These are phyloP conservation scores for Sitodiplosis mosellana DNA, from an alignment of 1,140 invertebrate species.

Conservation along the genomic window DNA sequence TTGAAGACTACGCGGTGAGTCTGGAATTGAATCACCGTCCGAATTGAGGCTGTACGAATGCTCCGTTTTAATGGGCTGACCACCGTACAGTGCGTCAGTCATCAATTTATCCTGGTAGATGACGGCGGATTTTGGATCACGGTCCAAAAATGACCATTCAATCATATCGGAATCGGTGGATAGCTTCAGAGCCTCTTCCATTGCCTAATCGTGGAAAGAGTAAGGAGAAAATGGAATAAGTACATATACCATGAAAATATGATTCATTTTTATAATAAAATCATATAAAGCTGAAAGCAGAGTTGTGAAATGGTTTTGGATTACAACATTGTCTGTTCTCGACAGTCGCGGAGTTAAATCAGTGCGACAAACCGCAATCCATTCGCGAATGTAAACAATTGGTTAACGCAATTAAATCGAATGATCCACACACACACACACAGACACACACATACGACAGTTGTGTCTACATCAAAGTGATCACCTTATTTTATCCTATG, in stretches of 20 bases:
- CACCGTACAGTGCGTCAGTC: conserved; percentile 66
- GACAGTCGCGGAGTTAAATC: no score
- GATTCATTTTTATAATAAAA: no score
- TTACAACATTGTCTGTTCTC: no score
- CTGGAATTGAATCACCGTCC: conserved; percentile 41
- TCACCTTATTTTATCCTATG: no score
- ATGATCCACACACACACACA: no score
- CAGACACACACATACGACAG: no score
- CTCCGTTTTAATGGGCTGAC: conserved; percentile 63
- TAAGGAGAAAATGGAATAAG: background rate
- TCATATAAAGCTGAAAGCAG: no score
- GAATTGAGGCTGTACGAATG: conserved; percentile 62
- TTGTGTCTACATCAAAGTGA: no score
- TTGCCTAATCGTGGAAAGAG: conserved; percentile 30
- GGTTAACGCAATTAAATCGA: no score
- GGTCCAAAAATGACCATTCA: conserved; percentile 32
- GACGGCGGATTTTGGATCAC: conserved; percentile 32
- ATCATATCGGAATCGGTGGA: conserved; percentile 32
- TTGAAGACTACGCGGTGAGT: conserved; percentile 36
- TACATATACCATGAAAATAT: background rate
- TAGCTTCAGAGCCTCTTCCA: conserved; percentile 38
- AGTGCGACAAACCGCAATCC: no score
- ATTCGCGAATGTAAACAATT: no score
- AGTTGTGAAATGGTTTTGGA: no score
- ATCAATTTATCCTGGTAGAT: conserved; percentile 63